phyloP scores from a whole-genome alignment of 2,797 vertebrate genomes.

The Spatula clypeata region DNA sequence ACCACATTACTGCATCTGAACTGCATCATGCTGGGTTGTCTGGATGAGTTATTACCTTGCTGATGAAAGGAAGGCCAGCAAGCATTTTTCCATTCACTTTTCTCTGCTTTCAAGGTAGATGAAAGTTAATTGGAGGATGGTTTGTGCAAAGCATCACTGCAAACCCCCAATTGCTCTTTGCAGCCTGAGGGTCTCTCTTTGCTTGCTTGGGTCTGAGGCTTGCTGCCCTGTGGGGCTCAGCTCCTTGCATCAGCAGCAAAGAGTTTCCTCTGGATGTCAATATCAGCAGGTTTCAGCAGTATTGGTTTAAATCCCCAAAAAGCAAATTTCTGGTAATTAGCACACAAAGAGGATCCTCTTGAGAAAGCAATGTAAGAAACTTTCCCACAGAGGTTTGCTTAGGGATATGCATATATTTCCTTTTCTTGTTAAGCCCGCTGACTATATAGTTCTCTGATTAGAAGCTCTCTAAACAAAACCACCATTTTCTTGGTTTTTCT shows the following conservation, averaged over 20 bases:
- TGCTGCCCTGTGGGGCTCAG: fast-evolving
- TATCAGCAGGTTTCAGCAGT: neutral
- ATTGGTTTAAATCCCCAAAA: neutral
- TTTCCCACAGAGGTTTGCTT: neutral
- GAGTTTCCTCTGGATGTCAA: neutral
- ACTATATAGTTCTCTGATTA: neutral
- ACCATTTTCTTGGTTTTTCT: neutral
- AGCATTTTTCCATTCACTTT: neutral
- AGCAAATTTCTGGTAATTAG: neutral
- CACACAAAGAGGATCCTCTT: neutral
- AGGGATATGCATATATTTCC: neutral
- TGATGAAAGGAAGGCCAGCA: neutral
- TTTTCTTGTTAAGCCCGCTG: neutral
- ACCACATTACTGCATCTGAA: neutral
- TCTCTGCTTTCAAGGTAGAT: too few relatives aligned
- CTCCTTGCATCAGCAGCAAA: neutral
- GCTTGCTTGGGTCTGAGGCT: neutral
- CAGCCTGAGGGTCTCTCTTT: neutral
- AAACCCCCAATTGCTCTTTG: neutral
- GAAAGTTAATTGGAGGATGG: neutral
- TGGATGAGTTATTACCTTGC: neutral
- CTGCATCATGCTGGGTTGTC: neutral
- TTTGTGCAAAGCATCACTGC: neutral
- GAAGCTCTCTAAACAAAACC: neutral
- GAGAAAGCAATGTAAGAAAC: neutral